A percentile compares a stretch with the other conserved stretches of the same genome.
Evolutionary conservation across 1,140 invertebrate species (phyloP).

Genomic region (Propsilocerus akamusi): DNA sequence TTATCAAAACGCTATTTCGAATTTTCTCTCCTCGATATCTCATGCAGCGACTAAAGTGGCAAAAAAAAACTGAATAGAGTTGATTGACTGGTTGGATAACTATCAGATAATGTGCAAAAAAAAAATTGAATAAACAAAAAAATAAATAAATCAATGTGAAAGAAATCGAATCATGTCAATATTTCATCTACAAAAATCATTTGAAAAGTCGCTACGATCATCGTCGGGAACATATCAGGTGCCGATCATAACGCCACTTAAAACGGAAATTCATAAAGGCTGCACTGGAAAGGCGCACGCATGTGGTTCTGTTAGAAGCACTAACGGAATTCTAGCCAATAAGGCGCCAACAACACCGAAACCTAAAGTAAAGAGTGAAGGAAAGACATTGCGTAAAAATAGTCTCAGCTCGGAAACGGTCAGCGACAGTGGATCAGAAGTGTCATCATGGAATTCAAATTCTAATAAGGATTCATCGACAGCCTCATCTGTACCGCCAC

Average conservation of each 20-base stretch:
- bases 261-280: conserved; percentile 39
- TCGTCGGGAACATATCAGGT: conserved; percentile 12
- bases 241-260: conserved; percentile 29
- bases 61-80: too few relatives aligned
- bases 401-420: conserved; percentile 34
- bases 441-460: conserved; percentile 19
- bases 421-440: conserved; percentile 31
- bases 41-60: too few relatives aligned
- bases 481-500: conserved; percentile 9
- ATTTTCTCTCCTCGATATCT: too few relatives aligned
- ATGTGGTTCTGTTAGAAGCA: conserved; percentile 32
- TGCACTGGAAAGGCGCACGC: conserved; percentile 53
- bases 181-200: conserved; percentile 39
- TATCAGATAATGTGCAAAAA: too few relatives aligned
- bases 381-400: conserved; percentile 23
- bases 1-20: too few relatives aligned
- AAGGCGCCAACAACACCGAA: conserved; percentile 6
- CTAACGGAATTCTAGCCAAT: neutral
- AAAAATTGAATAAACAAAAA: too few relatives aligned
- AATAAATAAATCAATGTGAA: neutral
- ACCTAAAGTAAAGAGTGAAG: conserved; percentile 8
- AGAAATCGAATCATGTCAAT: conserved; percentile 17
- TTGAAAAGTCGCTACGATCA: conserved; percentile 40
- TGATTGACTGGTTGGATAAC: too few relatives aligned
- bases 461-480: neutral